These are phyloP conservation scores for Oscheius sp. DNA, from an alignment of 2,888 invertebrate genomes.

Conservation along the genomic window DNA sequence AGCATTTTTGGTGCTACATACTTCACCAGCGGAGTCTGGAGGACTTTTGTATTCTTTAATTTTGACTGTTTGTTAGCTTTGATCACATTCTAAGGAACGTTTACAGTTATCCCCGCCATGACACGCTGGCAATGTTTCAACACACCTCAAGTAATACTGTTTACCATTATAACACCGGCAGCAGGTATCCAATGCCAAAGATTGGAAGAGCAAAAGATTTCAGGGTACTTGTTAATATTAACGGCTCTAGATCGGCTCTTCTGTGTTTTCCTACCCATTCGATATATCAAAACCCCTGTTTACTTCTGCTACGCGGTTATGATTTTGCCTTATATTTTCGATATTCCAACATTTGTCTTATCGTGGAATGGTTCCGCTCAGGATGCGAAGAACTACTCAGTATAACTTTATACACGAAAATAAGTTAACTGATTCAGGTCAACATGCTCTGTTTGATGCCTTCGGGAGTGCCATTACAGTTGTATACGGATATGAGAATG, in stretches of 20 bases:
- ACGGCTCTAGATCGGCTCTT: slow-evolving; percentile 51
- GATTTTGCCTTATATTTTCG: slow-evolving; percentile 43
- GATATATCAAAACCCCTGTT: slow-evolving; percentile 48
- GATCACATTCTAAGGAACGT: background rate
- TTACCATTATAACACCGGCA: slow-evolving; percentile 48
- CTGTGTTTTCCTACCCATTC: slow-evolving; percentile 54
- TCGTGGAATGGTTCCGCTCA: slow-evolving; percentile 35
- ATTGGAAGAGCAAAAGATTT: background rate
- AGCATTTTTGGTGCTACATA: slow-evolving; percentile 51
- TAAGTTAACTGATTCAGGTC: slow-evolving; percentile 36
- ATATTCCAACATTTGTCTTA: slow-evolving; percentile 44
- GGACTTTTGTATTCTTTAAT: slow-evolving; percentile 36
- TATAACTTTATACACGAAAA: background rate
- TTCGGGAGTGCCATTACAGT: slow-evolving; percentile 36
- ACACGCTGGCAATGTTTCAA: slow-evolving; percentile 48
- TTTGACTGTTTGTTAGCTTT: slow-evolving; percentile 43
- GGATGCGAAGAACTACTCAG: background rate
- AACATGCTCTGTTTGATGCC: slow-evolving; percentile 51
- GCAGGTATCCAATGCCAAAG: slow-evolving; percentile 38
- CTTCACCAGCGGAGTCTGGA: slow-evolving; percentile 45
- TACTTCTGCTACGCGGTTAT: slow-evolving; percentile 46
- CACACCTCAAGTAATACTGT: slow-evolving; percentile 46
- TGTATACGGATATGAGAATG: slow-evolving; percentile 43
- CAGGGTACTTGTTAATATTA: slow-evolving; percentile 38
- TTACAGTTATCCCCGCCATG: slow-evolving; percentile 47